These are phyloP conservation scores for Tridacna crocea DNA, from an alignment of 2,888 invertebrate genomes.

Conservation along the genomic window DNA sequence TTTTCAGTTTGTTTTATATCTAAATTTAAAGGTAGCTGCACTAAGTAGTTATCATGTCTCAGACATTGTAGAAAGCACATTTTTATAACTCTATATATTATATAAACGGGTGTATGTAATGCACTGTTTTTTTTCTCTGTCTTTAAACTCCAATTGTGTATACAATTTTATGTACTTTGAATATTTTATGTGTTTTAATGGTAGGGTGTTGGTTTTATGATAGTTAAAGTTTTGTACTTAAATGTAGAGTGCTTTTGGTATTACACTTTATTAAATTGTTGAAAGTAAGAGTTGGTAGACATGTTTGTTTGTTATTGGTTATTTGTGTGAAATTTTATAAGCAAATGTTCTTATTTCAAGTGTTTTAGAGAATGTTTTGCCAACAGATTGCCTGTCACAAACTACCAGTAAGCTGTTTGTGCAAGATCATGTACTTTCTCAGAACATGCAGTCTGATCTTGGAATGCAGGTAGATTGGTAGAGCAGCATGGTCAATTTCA, in stretches of 20 bases:
- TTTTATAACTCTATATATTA: background rate
- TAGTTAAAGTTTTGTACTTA: conserved; percentile 19
- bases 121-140: conserved; percentile 8
- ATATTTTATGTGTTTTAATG: background rate
- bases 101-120: conserved; percentile 24
- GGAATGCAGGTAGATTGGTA: no score
- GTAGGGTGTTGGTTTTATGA: conserved; percentile 23
- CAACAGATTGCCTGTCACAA: background rate
- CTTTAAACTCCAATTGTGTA: background rate
- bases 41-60: conserved; percentile 13
- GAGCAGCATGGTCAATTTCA: no score
- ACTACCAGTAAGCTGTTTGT: no score
- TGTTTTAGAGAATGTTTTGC: conserved; percentile 6
- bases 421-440: no score
- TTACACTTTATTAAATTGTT: background rate
- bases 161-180: conserved; percentile 3
- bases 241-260: background rate
- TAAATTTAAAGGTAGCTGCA: conserved; percentile 9
- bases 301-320: background rate
- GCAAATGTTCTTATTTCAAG: background rate
- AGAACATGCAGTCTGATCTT: no score
- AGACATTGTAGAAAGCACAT: conserved; percentile 17
- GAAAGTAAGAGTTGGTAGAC: background rate
- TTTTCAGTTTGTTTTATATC: background rate
- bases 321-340: background rate